Evolutionary conservation across 2,113 vertebrate genomes (phyloP).

Genomic region (Chascanopsetta lugubris): DNA sequence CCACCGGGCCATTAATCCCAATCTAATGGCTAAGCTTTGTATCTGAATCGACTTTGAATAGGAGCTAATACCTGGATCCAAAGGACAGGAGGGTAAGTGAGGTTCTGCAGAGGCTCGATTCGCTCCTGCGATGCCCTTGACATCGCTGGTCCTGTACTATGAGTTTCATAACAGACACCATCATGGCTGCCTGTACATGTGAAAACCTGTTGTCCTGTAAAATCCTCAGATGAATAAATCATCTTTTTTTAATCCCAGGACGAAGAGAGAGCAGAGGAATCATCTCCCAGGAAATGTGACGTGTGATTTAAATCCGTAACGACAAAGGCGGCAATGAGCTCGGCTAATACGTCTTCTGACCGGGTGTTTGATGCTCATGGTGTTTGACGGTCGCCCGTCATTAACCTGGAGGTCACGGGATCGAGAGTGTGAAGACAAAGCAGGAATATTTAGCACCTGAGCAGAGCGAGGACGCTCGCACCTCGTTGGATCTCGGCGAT

Average conservation of each 20-base stretch:
- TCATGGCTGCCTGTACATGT: constrained; percentile 33
- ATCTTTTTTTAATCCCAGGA: constrained; percentile 41
- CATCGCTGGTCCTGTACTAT: constrained; percentile 26
- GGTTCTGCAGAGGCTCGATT: constrained; percentile 25
- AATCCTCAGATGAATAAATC: constrained; percentile 63
- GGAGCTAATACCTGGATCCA: constrained; percentile 36
- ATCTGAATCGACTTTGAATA: constrained; percentile 52
- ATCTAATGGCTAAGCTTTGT: constrained; percentile 59
- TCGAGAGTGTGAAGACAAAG: constrained; percentile 45
- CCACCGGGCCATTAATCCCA: constrained; percentile 63
- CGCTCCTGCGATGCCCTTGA: constrained; percentile 47
- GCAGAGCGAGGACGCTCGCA: no score
- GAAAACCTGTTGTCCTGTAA: constrained; percentile 58
- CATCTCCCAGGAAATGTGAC: constrained; percentile 57
- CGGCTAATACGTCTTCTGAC: constrained; percentile 63
- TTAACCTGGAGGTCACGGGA: constrained; percentile 67
- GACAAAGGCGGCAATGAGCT: constrained; percentile 56
- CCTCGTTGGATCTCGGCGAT: no score
- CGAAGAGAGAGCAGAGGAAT: constrained; percentile 51
- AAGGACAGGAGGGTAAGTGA: constrained; percentile 39
- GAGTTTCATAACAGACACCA: constrained; percentile 43
- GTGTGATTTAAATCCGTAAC: constrained; percentile 63
- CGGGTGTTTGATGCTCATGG: constrained; percentile 59
- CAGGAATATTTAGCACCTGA: constrained; percentile 17
- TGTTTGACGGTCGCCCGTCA: constrained; percentile 55